phyloP scores from a whole-genome alignment of 2,888 invertebrate species.

The Malthinus seriepunctatus region DNA sequence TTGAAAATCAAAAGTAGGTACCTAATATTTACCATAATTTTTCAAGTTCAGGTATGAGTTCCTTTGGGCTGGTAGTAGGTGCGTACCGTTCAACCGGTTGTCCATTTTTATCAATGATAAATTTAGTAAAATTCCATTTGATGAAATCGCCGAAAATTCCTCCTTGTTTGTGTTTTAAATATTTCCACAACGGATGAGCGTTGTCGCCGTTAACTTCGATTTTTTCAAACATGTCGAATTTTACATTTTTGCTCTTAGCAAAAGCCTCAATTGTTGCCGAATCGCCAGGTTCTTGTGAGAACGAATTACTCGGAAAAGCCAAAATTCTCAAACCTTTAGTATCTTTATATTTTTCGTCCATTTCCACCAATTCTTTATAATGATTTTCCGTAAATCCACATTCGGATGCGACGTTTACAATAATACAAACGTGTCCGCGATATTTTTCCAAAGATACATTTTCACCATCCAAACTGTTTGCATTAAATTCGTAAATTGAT shows the following conservation, averaged over 20 bases:
- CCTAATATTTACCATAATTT: constrained; percentile 39
- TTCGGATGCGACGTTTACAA: constrained; percentile 89
- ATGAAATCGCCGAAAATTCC: constrained; percentile 66
- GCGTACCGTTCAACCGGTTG: constrained; percentile 67
- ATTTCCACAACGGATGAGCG: constrained; percentile 69
- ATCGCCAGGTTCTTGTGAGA: constrained; percentile 71
- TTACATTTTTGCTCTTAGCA: constrained; percentile 63
- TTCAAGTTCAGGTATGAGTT: constrained; percentile 38
- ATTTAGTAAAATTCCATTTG: constrained; percentile 90
- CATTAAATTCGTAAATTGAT: constrained; percentile 81
- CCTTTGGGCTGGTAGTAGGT: constrained; percentile 51
- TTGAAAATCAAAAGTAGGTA: too few species aligned
- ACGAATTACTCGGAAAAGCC: constrained; percentile 88
- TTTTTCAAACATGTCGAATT: constrained; percentile 74
- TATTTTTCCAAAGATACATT: constrained; percentile 78
- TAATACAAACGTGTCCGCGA: constrained; percentile 78
- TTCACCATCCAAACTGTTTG: constrained; percentile 79
- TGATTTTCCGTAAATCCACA: constrained; percentile 83
- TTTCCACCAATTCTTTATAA: constrained; percentile 79
- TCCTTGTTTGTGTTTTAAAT: constrained; percentile 60
- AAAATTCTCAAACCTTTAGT: constrained; percentile 75
- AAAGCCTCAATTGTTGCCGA: constrained; percentile 67
- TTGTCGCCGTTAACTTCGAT: constrained; percentile 69
- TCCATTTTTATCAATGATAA: constrained; percentile 76
- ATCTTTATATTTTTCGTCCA: constrained; percentile 74